Evolutionary conservation across 2,888 invertebrate genomes (phyloP), one percentile per base, ranked within the genome.

Genomic region (Drosophila fungiperda): DNA sequence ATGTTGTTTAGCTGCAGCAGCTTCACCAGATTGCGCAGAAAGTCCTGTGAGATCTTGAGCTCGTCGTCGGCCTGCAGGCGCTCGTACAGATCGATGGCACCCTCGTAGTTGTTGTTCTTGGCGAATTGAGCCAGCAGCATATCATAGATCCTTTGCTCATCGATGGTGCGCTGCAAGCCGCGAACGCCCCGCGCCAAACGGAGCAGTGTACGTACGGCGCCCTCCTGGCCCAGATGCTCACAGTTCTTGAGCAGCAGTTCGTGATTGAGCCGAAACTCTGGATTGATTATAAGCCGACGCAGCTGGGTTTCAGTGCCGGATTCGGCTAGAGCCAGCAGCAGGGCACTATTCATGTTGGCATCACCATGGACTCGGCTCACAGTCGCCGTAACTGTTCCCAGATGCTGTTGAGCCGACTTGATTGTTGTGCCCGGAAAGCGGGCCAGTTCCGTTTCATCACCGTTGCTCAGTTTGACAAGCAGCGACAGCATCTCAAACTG

Each of bases 401-500:
- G 76, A n/a, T 93, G 79, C 48, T 91, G 81, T 70, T 93, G 92
- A 11, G 93, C 92, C 65, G 93, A 85, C 0, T 78, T 82, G 2
- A 78, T 64, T 0, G 66, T 81, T 2, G 87, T 61, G 20, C 81
- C 75, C 2, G 83, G 73, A 38, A 76, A 91, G 12, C 83, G 82
- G 5, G 80, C 72, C 11, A 78, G 32, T 3, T 84, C 69, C 15
- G 78, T 65, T 6, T 73, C 68, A 35, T 88, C 62, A 3, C 73
- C 80, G 61, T 93, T 93, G 63, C 90, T 87, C 2, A 93, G 55
- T 49, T 92, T 91, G 45, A 94, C 89, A 45, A 94, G 72, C 59
- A 91, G 83, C n/a, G 91, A 91, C 5, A 96, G 85, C 1, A 96
- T 75, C 91, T 96, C 96, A 76, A 95, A 94, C 83, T 95, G 95